phyloP scores from a whole-genome alignment of 2,888 invertebrate genomes.

The Timandra comae region DNA sequence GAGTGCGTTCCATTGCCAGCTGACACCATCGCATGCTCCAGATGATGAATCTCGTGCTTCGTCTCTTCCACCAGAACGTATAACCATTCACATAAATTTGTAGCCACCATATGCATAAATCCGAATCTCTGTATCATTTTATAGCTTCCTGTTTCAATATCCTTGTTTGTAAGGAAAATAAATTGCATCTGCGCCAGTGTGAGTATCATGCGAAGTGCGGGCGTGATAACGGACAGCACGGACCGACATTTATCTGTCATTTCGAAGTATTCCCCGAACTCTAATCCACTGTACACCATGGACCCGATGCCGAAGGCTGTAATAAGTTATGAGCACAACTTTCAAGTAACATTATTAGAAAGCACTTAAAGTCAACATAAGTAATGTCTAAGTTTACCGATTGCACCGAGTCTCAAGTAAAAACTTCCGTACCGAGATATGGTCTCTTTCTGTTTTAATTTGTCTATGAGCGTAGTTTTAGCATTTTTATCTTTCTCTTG shows the following conservation, averaged over 20 bases:
- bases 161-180: conserved; percentile 92
- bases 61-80: conserved; percentile 92
- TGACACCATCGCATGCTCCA: conserved; percentile 64
- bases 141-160: conserved; percentile 77
- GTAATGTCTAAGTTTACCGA: conserved; percentile 69
- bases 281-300: conserved; percentile 83
- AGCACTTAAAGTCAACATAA: conserved; percentile 11
- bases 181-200: conserved; percentile 95
- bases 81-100: conserved; percentile 95
- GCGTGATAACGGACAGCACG: conserved; percentile 84
- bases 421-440: conserved; percentile 87
- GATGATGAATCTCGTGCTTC: conserved; percentile 88
- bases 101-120: conserved; percentile 95
- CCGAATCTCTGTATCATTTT: conserved; percentile 89
- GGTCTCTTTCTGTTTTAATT: conserved; percentile 52
- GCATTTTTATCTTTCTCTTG: conserved; percentile 47
- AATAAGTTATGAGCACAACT: conserved; percentile 11
- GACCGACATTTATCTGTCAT: conserved; percentile 80
- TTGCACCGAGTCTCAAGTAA: conserved; percentile 89
- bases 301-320: conserved; percentile 79
- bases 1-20: conserved; percentile 29
- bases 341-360: conserved; percentile 7
- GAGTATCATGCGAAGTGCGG: conserved; percentile 87
- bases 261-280: conserved; percentile 86
- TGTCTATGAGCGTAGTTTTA: conserved; percentile 49